Evolutionary conservation across 2,113 vertebrate species (phyloP), one percentile per base, ranked within the genome.

Genomic region (Neotoma lepida): DNA sequence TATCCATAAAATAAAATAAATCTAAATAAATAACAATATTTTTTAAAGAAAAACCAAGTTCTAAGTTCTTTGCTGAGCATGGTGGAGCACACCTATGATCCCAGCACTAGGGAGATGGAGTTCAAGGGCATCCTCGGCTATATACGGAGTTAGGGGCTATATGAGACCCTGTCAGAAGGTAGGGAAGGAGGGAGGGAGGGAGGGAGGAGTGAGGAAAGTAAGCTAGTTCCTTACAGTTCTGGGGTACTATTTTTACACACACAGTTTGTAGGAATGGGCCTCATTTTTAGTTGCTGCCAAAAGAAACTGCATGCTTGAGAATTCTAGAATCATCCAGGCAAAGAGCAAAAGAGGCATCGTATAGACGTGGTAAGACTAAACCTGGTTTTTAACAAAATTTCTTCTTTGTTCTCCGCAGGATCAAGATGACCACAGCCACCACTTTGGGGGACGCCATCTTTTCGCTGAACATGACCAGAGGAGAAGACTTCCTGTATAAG

Each of bases 401-500:
- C 1, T 22, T 70, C 74, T 95, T 68, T 1, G 9, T 71, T 89
- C 84, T 86, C 97, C 92, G 28, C 0, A 95, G 0, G 74, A 64
- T 51, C 97, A 58, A 98, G 98, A 98, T 98, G 98, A 98, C 98
- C 82, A 98, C 98, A 0, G 97, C 97, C 9, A 4, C 87, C 0
- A 97, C 98, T 0, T 24, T 93, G 64, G 58, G 89, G 76, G 97
- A 82, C 0, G 84, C 95, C 9, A 93, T 97, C 92, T 81, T 97
- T 96, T 95, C 94, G 0, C 2, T 68, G 26, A 98, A 98, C 2
- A 86, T 93, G 95, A 98, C 98, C 0, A 97, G 97, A 84, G 97
- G 97, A 81, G 98, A 98, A 90, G 98, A 98, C 92, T 97, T 87
- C 35, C 98, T 98, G n/a, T 98, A 98, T 90, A 98, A 98, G 91